These are phyloP conservation scores for Clarias magur DNA, from an alignment of 2,113 vertebrate genomes.

Conservation along the genomic window DNA sequence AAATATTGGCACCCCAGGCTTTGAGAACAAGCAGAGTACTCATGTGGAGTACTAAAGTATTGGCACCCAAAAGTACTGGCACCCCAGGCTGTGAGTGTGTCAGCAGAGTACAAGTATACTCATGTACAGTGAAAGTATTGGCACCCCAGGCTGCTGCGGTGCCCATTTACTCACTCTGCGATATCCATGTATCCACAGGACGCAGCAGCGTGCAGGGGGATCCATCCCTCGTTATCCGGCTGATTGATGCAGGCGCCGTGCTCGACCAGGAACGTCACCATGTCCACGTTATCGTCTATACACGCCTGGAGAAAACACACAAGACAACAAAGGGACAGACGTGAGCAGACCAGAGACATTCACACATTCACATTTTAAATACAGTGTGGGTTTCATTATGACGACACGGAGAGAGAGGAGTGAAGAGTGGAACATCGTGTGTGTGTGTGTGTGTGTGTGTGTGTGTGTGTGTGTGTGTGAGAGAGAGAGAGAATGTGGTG, in stretches of 20 bases:
- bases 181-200: constrained; percentile 99
- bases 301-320: constrained; percentile 80
- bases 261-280: constrained; percentile 99
- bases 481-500: too few species aligned
- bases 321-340: background rate
- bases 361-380: background rate
- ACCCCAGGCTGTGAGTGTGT: too few species aligned
- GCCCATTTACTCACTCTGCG: constrained; percentile 85
- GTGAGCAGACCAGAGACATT: background rate
- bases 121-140: background rate
- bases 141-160: background rate
- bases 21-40: too few species aligned
- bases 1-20: too few species aligned
- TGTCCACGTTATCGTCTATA: constrained; percentile 98
- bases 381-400: background rate
- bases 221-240: constrained; percentile 99
- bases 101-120: background rate
- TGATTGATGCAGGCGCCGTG: constrained; percentile 97
- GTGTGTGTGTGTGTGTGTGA: too few species aligned
- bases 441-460: too few species aligned
- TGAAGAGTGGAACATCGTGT: background rate
- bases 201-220: constrained; percentile 95
- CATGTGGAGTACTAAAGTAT: too few species aligned
- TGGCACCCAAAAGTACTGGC: too few species aligned
- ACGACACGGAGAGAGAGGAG: background rate